A percentile compares a stretch with the other conserved stretches of the same genome.
These are phyloP conservation scores for Campopleginae sp. DNA, from an alignment of 2,888 invertebrate species.

Conservation along the genomic window DNA sequence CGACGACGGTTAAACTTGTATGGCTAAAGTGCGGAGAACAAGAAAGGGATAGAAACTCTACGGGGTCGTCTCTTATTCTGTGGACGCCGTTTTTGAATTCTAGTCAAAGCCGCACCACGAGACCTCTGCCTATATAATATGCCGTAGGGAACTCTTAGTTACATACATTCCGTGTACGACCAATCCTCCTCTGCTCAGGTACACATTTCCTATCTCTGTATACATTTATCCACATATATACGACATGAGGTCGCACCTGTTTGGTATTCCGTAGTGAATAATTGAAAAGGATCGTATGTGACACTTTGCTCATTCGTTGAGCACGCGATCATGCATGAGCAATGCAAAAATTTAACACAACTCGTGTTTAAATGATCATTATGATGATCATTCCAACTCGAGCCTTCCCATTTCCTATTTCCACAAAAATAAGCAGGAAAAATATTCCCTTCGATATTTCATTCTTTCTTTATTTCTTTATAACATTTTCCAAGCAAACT, in stretches of 20 bases:
- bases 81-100: conserved; percentile 60
- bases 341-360: background rate
- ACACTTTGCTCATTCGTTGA: conserved; percentile 36
- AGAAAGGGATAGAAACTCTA: conserved; percentile 34
- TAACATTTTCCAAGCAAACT: background rate
- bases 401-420: background rate
- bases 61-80: conserved; percentile 3
- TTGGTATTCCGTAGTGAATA: conserved; percentile 62
- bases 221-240: conserved; percentile 16
- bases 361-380: conserved; percentile 13
- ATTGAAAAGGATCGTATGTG: conserved; percentile 59
- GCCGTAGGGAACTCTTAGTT: conserved; percentile 21
- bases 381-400: background rate
- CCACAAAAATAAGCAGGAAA: background rate
- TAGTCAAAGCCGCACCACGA: conserved; percentile 49
- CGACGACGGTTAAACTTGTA: conserved; percentile 43
- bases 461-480: background rate
- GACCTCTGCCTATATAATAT: conserved; percentile 53
- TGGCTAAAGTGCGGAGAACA: conserved; percentile 26
- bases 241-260: conserved; percentile 56
- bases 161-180: conserved; percentile 27
- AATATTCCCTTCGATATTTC: background rate
- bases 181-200: background rate
- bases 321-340: conserved; percentile 11
- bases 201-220: conserved; percentile 6